Conservation (phyloP, 2,113 vertebrate genomes). For the Heliornis fulica region DNA sequence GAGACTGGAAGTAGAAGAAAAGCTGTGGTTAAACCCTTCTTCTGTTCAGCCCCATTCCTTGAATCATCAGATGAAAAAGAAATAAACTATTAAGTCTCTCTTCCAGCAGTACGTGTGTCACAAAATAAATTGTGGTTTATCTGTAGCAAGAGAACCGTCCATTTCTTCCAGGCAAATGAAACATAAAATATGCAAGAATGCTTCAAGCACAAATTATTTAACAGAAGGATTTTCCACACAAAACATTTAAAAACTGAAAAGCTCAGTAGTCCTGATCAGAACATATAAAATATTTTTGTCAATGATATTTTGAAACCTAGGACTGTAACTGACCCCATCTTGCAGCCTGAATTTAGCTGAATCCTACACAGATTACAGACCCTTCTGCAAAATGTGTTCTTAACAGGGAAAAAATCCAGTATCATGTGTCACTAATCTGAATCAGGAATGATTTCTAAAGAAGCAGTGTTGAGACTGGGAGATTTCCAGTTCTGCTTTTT, state of each 20-base stretch:
- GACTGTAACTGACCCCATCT: background rate
- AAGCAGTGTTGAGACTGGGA: background rate
- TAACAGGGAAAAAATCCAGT: background rate
- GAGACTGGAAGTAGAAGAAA: background rate
- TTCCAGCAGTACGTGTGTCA: background rate
- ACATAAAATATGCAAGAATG: background rate
- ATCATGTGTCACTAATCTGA: background rate
- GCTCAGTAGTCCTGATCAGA: background rate
- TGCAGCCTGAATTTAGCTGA: background rate
- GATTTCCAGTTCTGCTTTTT: background rate
- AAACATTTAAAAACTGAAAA: slow-evolving; percentile 20
- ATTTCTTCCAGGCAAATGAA: background rate
- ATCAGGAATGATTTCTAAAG: background rate
- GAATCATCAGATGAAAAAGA: background rate
- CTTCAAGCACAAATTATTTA: slow-evolving; percentile 25
- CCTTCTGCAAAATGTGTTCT: background rate
- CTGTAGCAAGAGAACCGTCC: background rate
- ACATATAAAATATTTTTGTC: background rate
- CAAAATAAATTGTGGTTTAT: background rate
- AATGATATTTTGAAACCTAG: background rate
- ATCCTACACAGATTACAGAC: background rate
- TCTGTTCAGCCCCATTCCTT: background rate
- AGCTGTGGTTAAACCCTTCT: background rate
- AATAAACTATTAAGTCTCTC: background rate
- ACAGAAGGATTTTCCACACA: slow-evolving; percentile 1